Base-by-base conservation (phyloP, 2,888 invertebrate genomes). In the Amphiduros pacificus region DNA sequence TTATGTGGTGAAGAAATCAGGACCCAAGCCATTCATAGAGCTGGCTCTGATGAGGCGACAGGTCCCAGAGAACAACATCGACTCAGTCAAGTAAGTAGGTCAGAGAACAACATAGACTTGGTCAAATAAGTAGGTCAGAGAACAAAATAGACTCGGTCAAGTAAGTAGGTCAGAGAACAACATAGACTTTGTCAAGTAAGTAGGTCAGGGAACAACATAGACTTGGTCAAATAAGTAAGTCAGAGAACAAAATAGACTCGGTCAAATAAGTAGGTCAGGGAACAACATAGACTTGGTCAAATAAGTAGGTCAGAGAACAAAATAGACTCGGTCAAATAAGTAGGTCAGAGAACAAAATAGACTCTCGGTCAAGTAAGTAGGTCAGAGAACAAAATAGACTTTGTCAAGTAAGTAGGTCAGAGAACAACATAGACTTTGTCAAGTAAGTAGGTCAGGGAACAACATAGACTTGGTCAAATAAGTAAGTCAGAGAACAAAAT, bases 11-110 rank as follows among this genome's bases (percentile, higher is more conserved):
- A 85, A 85, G 71, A 84, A 83, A 69, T 74, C 79, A 50, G 84
- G 86, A 2, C 84, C 86, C 44, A 87, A 87, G 63, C 88, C 90
- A 0, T 89, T 89, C 74, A 77, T 90, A 29, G 82, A 82, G 66
- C 51, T 80, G 40, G 77, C 77, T 2, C 58, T 82, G 40, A 77
- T 82, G 71, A 72, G 79, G 55, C 68, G 79, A 49, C 71, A 72
- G 11, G 77, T 79, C 4, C 79, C 78, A 14, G 79, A 81, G 60
- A 73, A 74, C 48, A 75, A 74, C 64, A 73, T 79, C 2, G 79
- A 79, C 65, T 80, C 78, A 26, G 70, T 82, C 67, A 82, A 83
- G 83, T 83, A 48, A 64, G 73, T 65, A 32, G 14, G 11, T 29
- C 44, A n/a, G 6, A 20, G 17, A 17, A 17, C 9, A 36, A 36